phyloP scores from a whole-genome alignment of 2,797 vertebrate species.

The Buceros bicornis region DNA sequence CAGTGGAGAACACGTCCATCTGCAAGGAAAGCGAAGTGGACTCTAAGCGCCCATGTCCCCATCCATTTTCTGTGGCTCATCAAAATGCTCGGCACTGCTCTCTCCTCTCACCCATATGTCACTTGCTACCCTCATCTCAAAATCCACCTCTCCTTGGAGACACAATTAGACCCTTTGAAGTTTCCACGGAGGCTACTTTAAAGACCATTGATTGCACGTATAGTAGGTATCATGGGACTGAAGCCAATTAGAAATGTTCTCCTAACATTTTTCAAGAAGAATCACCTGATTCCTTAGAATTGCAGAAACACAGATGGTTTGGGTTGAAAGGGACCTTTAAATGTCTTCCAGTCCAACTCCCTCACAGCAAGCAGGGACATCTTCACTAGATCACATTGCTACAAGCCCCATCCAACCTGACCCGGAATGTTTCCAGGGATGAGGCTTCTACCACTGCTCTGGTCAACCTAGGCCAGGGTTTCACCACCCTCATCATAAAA shows the following conservation, averaged over 20 bases:
- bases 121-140: too few species aligned
- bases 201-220: not conserved
- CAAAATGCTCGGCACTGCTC: not conserved
- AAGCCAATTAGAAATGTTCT: not conserved
- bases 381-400: too few species aligned
- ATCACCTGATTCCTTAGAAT: not conserved
- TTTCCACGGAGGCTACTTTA: not conserved
- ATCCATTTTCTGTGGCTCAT: accelerated
- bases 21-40: not conserved
- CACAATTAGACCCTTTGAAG: too few species aligned
- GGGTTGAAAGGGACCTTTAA: too few species aligned
- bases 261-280: not conserved
- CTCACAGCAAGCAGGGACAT: too few species aligned
- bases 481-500: too few species aligned
- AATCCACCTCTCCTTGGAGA: not conserved
- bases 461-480: too few species aligned
- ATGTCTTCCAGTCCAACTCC: too few species aligned
- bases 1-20: not conserved
- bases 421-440: too few species aligned
- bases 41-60: accelerated
- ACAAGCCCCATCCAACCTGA: too few species aligned
- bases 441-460: too few species aligned
- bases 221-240: not conserved
- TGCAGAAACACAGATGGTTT: too few species aligned
- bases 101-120: not conserved